phyloP scores from a whole-genome alignment of 2,113 vertebrate species.

The Entomyzon cyanotis region DNA sequence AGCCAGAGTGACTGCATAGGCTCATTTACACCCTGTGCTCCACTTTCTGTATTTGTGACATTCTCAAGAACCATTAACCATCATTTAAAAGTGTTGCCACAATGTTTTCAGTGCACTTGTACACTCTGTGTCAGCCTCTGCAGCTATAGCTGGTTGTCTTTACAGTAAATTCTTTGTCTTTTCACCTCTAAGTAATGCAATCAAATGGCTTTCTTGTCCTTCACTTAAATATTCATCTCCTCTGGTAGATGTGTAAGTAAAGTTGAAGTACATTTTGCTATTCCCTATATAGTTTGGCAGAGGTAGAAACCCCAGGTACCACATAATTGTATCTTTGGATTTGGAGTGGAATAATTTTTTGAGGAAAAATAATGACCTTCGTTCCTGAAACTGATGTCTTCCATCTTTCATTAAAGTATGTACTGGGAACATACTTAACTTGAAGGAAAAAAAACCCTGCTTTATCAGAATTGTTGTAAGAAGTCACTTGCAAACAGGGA shows the following conservation, averaged over 20 bases:
- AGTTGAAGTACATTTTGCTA: not conserved
- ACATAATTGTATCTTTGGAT: not conserved
- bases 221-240: constrained; percentile 34
- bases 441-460: not conserved
- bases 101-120: not conserved
- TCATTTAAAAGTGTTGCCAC: not conserved
- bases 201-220: constrained; percentile 27
- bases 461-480: not conserved
- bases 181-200: not conserved
- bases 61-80: not conserved
- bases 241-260: not conserved
- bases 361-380: not conserved
- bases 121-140: not conserved
- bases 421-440: not conserved
- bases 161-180: constrained; percentile 32
- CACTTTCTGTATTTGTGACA: not conserved
- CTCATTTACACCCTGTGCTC: not conserved
- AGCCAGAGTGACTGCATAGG: not conserved
- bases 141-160: not conserved
- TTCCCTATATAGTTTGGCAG: not conserved
- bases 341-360: not conserved
- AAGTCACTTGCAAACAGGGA: not conserved
- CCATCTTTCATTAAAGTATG: not conserved
- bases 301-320: not conserved
- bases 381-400: not conserved